These are phyloP conservation scores for Epizoanthus fatuus DNA, from an alignment of 92 coral and sea anemone genomes.

Conservation along the genomic window DNA sequence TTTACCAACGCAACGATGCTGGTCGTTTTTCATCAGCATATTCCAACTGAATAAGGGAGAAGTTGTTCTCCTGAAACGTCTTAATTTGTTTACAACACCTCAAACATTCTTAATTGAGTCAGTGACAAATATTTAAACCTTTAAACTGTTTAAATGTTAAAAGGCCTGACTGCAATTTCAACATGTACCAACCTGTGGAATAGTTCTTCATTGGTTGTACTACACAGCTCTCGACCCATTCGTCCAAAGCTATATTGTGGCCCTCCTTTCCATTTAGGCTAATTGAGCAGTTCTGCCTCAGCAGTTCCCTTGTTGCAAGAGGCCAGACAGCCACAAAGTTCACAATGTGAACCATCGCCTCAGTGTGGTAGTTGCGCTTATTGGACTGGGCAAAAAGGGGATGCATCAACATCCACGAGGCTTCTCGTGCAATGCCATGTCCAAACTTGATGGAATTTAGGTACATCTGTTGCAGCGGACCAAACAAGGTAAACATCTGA, in stretches of 20 bases:
- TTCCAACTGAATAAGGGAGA: no score
- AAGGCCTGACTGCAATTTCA: no score
- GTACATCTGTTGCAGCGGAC: slow-evolving; percentile 55
- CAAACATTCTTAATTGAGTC: no score
- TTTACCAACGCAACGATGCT: no score
- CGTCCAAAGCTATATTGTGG: slow-evolving; percentile 68
- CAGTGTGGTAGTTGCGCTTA: slow-evolving; percentile 60
- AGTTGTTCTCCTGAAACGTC: no score
- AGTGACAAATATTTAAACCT: no score
- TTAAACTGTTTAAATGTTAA: no score
- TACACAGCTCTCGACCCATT: slow-evolving; percentile 64
- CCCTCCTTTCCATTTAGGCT: slow-evolving; percentile 57
- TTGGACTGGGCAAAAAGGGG: slow-evolving; percentile 64
- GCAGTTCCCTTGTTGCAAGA: slow-evolving; percentile 47
- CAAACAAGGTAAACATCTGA: slow-evolving; percentile 65
- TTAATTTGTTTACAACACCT: no score
- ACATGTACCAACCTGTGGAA: slow-evolving; percentile 49
- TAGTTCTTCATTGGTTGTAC: slow-evolving; percentile 61
- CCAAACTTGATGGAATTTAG: slow-evolving; percentile 50
- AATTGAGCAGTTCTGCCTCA: slow-evolving; percentile 38
- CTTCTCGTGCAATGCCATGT: slow-evolving; percentile 57
- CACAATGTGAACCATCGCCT: slow-evolving; percentile 67
- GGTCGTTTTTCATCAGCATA: slow-evolving; percentile 50
- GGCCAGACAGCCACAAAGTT: slow-evolving; percentile 65
- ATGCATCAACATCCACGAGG: slow-evolving; percentile 57